Evolutionary conservation across 1,140 invertebrate species (phyloP), one percentile per base, ranked within the genome.

Genomic region (Aphis craccivora): DNA sequence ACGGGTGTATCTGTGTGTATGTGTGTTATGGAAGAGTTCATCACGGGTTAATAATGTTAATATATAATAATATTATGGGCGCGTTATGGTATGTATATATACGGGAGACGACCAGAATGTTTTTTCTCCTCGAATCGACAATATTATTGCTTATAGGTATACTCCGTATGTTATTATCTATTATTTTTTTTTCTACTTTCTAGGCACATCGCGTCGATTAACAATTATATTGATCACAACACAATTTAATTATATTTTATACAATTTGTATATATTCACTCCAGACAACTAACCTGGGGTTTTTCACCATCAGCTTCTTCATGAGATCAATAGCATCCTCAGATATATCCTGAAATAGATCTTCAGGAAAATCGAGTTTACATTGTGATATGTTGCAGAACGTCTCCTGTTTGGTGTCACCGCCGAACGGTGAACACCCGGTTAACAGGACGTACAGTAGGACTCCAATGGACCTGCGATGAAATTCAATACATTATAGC

Each of bases 311-410:
- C 60, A 94, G 94, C n/a, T 94, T 91, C 43, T 94, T 91, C 48
- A 99, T 99, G 95, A 99, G 98, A 95, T 99, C 97, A 94, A 97
- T 97, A 89, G 98, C 98, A 94, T 96, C 95, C 94, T 96, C 96
- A 87, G 98, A 98, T 90, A 99, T 97, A 94, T 97, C 97, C 93
- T 96, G 96, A 96, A 99, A 99, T 91, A 99, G 96, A 94, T 98
- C 98, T 94, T 97, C 96, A 93, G 98, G 98, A 96, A 99, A 99
- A 95, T 98, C 97, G 94, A 99, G 96, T 94, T 97, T 97, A 95
- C 98, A 98, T 95, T 98, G 97, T 87, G 98, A 98, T 95, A 99
- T 99, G 96, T 99, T 99, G 94, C 98, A 97, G 95, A 98, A 99
- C 84, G 98, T 97, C 96, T 98, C 98, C 95, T 99, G 98, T 95